Base-by-base conservation (phyloP, 1,140 invertebrate genomes). In the Latrodectus geometricus region DNA sequence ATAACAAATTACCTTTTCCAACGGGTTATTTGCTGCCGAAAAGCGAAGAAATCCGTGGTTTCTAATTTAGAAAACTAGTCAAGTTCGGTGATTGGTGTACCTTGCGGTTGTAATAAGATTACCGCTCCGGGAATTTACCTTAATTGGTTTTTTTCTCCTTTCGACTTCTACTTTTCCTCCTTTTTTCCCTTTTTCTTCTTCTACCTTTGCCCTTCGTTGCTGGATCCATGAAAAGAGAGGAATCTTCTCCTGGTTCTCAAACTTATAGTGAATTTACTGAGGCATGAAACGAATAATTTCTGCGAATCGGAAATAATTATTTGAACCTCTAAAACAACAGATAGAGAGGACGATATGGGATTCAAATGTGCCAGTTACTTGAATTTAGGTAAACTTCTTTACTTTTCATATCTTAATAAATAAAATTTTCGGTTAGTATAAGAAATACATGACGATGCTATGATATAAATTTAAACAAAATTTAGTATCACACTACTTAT, bases 71-170 rank as follows among this genome's bases (percentile, higher is more conserved):
- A 81, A 81, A 81, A 81, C 79, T 81, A 81, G 68, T 81, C 70
- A 49, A 83, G 80, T 73, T 66, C 50, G 74, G 72, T 83, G 80
- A 83, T 83, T 83, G 80, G 80, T 83, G 72, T 83, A 83, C 80
- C 80, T 74, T 83, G 80, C 61, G 80, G 80, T 74, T 74, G 69
- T 73, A 83, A 83, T 83, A 83, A 83, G 80, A 83, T 83, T 83
- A 83, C 72, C n/a, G 70, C 72, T 65, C n/a, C 54, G 70, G 80
- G 80, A 83, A 83, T 83, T 83, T 83, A 74, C 70, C 80, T 83
- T 83, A 83, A 83, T 83, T 83, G 80, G 80, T 83, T 83, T 83
- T 83, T 83, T 83, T 8, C 23, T 72, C 49, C 23, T 72, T 72
- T 72, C 65, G 17, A 9, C 54, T 56, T 61, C 21, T 21, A 17